These are phyloP conservation scores for Myotis findleyi DNA, from an alignment of 2,797 vertebrate species.

Conservation along the genomic window DNA sequence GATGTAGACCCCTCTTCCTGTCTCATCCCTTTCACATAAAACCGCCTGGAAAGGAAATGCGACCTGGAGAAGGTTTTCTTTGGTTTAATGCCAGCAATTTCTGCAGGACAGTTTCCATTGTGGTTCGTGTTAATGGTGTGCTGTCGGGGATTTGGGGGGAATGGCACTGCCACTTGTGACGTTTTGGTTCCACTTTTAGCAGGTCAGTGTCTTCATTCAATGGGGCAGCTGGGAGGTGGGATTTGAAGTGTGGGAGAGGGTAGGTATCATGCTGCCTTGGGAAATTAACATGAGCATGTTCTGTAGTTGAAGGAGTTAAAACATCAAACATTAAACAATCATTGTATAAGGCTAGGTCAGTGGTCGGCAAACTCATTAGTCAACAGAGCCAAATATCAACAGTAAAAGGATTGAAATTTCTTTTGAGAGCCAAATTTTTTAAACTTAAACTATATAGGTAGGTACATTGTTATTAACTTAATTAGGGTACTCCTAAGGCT, in stretches of 20 bases:
- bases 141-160: background rate
- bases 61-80: background rate
- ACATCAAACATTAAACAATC: background rate
- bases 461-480: no score
- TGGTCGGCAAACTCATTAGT: no score
- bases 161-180: background rate
- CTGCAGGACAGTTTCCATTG: background rate
- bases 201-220: background rate
- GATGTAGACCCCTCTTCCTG: background rate
- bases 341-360: background rate
- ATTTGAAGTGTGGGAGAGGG: rapidly evolving
- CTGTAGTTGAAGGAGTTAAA: constrained; percentile 29
- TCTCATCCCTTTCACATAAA: background rate
- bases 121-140: background rate
- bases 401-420: no score
- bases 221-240: background rate
- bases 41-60: background rate
- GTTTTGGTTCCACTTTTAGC: background rate
- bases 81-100: background rate
- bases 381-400: no score
- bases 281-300: background rate
- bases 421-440: no score
- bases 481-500: no score
- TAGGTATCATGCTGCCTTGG: background rate
- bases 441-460: no score